Conservation (phyloP, 2,888 invertebrate species). For the Hemaris fuciformis region DNA sequence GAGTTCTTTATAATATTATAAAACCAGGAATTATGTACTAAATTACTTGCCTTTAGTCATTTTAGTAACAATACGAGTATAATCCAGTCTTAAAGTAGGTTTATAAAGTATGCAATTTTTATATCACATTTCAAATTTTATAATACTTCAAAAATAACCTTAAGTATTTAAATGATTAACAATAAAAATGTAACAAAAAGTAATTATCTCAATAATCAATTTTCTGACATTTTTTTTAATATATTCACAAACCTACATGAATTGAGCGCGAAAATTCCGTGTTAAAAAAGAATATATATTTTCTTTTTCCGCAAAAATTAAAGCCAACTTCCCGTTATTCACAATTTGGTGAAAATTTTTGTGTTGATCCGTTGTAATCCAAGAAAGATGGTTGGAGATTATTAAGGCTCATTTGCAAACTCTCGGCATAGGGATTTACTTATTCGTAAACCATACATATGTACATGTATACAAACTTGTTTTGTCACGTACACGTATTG, state of each 20-base stretch:
- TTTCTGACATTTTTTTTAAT: background rate
- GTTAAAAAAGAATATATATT: conserved; percentile 1
- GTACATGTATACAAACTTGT: background rate
- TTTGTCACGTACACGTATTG: background rate
- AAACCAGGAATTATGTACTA: too few species aligned
- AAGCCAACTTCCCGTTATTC: background rate
- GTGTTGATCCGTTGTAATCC: conserved; percentile 38
- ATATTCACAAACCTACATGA: background rate
- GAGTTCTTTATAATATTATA: too few species aligned
- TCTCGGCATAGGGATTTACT: conserved; percentile 44
- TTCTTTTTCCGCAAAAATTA: conserved; percentile 11
- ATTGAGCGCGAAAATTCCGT: background rate
- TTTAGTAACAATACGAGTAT: too few species aligned
- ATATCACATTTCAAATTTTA: too few species aligned
- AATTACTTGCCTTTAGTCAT: too few species aligned
- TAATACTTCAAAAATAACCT: too few species aligned
- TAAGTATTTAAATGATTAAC: too few species aligned
- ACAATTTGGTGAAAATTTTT: background rate
- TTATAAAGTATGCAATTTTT: too few species aligned
- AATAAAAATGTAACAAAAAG: background rate
- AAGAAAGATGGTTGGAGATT: conserved; percentile 47
- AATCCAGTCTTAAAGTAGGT: too few species aligned
- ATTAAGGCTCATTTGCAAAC: conserved; percentile 52
- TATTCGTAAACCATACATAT: background rate
- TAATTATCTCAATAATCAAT: too few species aligned